phyloP scores from a whole-genome alignment of 2,797 vertebrate genomes.

The Champsocephalus esox region DNA sequence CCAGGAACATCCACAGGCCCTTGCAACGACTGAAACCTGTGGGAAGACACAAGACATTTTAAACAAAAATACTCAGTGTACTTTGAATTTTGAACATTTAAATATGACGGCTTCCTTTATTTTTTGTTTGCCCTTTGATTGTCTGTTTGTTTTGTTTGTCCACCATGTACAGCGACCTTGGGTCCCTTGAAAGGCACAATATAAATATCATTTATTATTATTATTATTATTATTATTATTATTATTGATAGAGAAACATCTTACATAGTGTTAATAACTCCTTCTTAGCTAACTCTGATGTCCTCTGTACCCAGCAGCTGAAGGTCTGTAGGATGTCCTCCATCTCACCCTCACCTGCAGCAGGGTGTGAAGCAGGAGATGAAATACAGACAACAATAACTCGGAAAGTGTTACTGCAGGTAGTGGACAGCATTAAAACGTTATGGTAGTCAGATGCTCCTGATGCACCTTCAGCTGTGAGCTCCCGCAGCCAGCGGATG shows the following conservation, averaged over 20 bases:
- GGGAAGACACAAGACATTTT: background rate
- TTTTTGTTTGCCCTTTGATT: too few species aligned
- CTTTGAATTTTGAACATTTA: background rate
- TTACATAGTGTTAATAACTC: slow-evolving; percentile 73
- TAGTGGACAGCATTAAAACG: background rate
- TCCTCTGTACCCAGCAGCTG: slow-evolving; percentile 72
- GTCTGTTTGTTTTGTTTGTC: too few species aligned
- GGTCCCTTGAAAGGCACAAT: too few species aligned
- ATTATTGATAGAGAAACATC: slow-evolving; percentile 7
- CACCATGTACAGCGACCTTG: too few species aligned
- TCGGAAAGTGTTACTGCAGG: background rate
- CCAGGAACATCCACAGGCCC: slow-evolving; percentile 78
- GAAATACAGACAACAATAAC: slow-evolving; percentile 12
- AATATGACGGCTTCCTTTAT: background rate
- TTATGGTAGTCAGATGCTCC: background rate
- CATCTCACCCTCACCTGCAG: slow-evolving; percentile 42
- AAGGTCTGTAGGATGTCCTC: slow-evolving; percentile 53
- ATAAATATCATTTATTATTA: too few species aligned
- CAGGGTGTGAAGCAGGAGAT: background rate
- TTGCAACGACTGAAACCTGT: slow-evolving; percentile 71
- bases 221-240: too few species aligned
- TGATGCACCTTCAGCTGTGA: slow-evolving; percentile 54
- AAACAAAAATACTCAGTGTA: background rate
- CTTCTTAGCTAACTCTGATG: slow-evolving; percentile 69
- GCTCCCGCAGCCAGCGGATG: slow-evolving; percentile 49